Conservation (phyloP, 2,797 vertebrate genomes). For the Falco cherrug region DNA sequence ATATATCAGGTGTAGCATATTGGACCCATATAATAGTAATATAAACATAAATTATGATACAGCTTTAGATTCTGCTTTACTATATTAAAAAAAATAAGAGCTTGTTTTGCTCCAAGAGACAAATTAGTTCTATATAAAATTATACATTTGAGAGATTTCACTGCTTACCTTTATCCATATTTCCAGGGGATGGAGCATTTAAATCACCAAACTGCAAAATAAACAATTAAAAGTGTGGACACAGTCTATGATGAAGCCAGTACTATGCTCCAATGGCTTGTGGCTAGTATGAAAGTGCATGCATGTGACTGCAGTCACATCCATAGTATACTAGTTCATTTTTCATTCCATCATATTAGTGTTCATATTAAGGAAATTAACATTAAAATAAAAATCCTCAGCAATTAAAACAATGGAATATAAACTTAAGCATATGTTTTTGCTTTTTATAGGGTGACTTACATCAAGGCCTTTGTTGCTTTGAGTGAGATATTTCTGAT, state of each 20-base stretch:
- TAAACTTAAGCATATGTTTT: not conserved
- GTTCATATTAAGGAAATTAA: not conserved
- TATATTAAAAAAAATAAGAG: not conserved
- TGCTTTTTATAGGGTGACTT: not conserved
- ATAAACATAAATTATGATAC: not conserved
- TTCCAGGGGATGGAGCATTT: slow-evolving; percentile 79
- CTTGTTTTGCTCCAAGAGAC: not conserved
- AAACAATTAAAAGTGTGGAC: slow-evolving; percentile 43
- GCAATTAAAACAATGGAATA: not conserved
- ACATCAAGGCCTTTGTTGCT: not conserved
- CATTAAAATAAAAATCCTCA: not conserved
- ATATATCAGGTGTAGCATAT: not conserved
- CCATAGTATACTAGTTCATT: not conserved
- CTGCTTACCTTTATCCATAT: slow-evolving; percentile 82
- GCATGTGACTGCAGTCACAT: not conserved
- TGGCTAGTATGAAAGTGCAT: not conserved
- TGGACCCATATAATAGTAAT: not conserved
- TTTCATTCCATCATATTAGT: not conserved
- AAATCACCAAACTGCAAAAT: slow-evolving; percentile 81
- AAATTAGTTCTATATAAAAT: not conserved
- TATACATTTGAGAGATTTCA: not conserved
- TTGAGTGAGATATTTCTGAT: not conserved
- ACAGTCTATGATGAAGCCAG: not conserved
- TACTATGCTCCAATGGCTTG: not conserved
- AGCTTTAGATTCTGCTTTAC: not conserved